A percentile compares a stretch with the other conserved stretches of the same genome.
phyloP scores from a whole-genome alignment of 2,113 vertebrate genomes.

The Rhegmatorhina hoffmannsi region DNA sequence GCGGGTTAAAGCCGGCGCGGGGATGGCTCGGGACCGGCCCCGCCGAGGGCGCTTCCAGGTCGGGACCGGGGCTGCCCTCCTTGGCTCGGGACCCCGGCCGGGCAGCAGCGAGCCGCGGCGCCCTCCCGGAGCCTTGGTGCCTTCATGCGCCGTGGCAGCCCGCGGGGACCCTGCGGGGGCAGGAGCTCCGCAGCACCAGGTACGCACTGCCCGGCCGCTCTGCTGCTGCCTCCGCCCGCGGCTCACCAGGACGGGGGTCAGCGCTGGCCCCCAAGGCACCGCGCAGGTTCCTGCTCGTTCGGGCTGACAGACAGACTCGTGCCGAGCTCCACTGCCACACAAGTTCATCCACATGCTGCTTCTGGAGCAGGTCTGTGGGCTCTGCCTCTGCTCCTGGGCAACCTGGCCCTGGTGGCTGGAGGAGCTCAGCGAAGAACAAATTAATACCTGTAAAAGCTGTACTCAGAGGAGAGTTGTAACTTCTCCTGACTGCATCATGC shows the following conservation, averaged over 20 bases:
- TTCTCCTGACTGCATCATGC: neutral
- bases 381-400: neutral
- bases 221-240: neutral
- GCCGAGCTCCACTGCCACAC: neutral
- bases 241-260: neutral
- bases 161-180: neutral
- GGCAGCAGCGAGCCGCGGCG: neutral
- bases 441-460: neutral
- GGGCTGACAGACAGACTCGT: neutral
- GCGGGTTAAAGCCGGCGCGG: neutral
- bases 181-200: neutral
- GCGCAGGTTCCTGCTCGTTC: neutral
- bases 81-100: neutral
- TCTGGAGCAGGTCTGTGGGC: neutral
- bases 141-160: neutral
- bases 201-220: neutral
- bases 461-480: neutral
- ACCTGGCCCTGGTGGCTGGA: neutral
- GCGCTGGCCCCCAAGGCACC: neutral
- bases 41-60: neutral
- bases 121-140: neutral
- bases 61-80: neutral
- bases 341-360: neutral
- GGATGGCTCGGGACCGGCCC: neutral
- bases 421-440: neutral